Evolutionary conservation across 1,140 invertebrate species (phyloP), one percentile per base, ranked within the genome.

Genomic region (Eueides isabella): DNA sequence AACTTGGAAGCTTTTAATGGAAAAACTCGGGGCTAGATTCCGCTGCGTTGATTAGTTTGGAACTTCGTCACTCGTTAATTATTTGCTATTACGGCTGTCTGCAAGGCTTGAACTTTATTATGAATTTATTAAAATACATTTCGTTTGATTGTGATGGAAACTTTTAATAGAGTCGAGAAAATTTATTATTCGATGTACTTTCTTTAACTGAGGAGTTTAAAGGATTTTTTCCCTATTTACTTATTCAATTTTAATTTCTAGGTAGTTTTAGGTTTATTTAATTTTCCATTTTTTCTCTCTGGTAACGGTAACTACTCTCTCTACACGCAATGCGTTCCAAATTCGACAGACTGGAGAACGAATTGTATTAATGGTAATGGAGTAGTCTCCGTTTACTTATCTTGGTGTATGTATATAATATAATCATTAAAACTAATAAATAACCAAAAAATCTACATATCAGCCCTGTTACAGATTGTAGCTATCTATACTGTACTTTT

Each of bases 41-140:
- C 61, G 67, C 63, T 63, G 64, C 38, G 68, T 71, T 75, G 74
- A 71, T 75, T 75, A 75, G 63, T 75, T 75, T 67, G 28, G 67
- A 75, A 75, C 74, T 75, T 71, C 74, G 55, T 75, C 74, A 71
- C 64, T 75, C 29, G 44, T 67, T 75, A 75, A 75, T 75, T 75
- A 71, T 67, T 55, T 75, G 48, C 74, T 70, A 74, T 70, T 67
- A 65, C 41, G 67, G 67, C n/a, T 66, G 16, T 74, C 73, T 67
- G 61, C 67, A 61, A 66, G 29, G 62, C 31, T 33, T 44, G 19
- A 66, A 74, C 28, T 29, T 70, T 70, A 61, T 70, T 33, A 64
- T 41, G 30, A 62, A 63, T 63, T 71, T 71, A 55, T 63, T 31
- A 63, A 63, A 63, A 55, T 55, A 55, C 48, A 55, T 55, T 55